Percentiles rank a stretch among this genome's conserved stretches.
Evolutionary conservation across 92 coral and sea anemone species (phyloP).

Genomic region (Epizoanthus rinbou): DNA sequence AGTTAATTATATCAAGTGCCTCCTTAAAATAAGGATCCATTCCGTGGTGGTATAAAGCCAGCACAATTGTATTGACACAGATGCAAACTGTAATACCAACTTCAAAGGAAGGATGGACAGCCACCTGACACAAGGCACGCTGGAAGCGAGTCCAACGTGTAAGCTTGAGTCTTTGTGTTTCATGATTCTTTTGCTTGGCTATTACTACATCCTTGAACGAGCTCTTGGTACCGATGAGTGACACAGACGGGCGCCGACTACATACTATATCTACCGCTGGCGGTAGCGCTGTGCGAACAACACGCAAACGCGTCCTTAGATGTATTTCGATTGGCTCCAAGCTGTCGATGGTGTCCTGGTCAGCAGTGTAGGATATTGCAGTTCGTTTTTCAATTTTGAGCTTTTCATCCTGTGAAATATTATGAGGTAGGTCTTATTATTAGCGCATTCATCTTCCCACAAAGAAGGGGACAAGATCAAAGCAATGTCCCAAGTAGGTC

Average conservation of each 20-base stretch:
- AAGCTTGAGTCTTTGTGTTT: neutral
- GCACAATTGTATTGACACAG: slow-evolving; percentile 30
- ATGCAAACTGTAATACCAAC: slow-evolving; percentile 17
- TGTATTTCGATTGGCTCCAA: slow-evolving; percentile 27
- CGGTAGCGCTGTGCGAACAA: neutral
- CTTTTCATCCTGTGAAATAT: slow-evolving; percentile 22
- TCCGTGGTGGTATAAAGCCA: slow-evolving; percentile 22
- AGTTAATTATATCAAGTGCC: slow-evolving; percentile 3
- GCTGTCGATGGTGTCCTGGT: slow-evolving; percentile 22
- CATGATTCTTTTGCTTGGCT: slow-evolving; percentile 2
- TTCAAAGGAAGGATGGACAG: slow-evolving; percentile 28
- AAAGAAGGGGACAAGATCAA: no score
- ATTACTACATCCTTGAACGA: slow-evolving; percentile 24
- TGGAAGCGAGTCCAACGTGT: slow-evolving; percentile 24
- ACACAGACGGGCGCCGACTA: neutral
- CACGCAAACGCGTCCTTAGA: neutral
- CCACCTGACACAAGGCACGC: neutral
- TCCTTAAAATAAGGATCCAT: slow-evolving; percentile 28
- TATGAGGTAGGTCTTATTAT: neutral
- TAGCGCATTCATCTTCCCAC: no score
- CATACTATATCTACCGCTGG: no score
- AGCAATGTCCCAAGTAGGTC: no score
- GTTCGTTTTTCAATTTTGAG: slow-evolving; percentile 33
- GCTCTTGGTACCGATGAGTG: slow-evolving; percentile 19
- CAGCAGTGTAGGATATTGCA: slow-evolving; percentile 26